Conservation (phyloP, 2,113 vertebrate species). For the Lepus timidus region DNA sequence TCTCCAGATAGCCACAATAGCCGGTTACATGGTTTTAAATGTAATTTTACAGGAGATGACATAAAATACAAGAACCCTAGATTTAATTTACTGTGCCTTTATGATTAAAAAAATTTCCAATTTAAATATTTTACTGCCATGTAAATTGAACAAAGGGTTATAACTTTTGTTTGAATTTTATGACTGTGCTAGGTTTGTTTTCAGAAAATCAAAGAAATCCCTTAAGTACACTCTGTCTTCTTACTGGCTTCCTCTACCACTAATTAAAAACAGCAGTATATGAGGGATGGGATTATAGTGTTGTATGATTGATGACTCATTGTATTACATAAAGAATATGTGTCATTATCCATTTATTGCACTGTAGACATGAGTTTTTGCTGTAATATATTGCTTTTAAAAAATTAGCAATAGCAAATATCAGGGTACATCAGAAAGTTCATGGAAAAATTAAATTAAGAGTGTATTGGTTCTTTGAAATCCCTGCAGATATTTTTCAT, state of each 20-base stretch:
- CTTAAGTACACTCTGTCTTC: conserved; percentile 75
- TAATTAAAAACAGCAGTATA: conserved; percentile 79
- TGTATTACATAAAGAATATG: conserved; percentile 77
- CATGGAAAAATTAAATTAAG: no score
- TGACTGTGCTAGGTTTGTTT: conserved; percentile 50
- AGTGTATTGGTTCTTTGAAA: no score
- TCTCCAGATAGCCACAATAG: no score
- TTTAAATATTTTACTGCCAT: conserved; percentile 59
- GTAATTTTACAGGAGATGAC: conserved; percentile 21
- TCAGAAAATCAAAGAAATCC: conserved; percentile 70
- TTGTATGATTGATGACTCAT: conserved; percentile 76
- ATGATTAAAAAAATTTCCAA: conserved; percentile 34
- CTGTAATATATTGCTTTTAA: conserved; percentile 26
- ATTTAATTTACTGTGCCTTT: conserved; percentile 46
- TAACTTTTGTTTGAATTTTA: conserved; percentile 50
- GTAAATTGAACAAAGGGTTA: conserved; percentile 57
- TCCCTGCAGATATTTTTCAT: no score
- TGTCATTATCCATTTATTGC: conserved; percentile 72
- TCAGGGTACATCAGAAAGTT: no score
- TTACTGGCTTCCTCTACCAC: conserved; percentile 72
- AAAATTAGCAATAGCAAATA: conserved; percentile 39
- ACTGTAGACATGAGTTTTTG: conserved; percentile 10
- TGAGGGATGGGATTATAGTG: conserved; percentile 73
- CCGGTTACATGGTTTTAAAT: conserved; percentile 10
- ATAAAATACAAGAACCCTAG: conserved; percentile 33